Conservation (phyloP, 2,113 vertebrate genomes). For the Cryptoleucopteryx plumbea region DNA sequence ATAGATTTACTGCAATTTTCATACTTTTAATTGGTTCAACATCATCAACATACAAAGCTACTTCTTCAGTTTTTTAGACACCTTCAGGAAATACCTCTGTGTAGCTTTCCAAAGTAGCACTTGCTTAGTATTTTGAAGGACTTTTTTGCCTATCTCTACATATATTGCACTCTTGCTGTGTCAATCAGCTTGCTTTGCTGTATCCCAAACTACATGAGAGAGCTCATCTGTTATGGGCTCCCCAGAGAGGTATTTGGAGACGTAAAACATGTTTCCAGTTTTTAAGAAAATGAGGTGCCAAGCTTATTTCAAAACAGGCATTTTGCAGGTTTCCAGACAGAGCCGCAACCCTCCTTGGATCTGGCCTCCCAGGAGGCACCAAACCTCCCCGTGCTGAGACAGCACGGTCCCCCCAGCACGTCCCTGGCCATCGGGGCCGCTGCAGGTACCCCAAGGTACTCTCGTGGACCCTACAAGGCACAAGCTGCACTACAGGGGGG, state of each 20-base stretch:
- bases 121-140: neutral
- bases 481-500: fast-evolving
- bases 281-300: neutral
- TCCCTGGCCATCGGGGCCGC: fast-evolving
- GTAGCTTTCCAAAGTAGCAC: neutral
- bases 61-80: neutral
- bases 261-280: neutral
- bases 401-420: fast-evolving
- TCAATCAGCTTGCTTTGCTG: neutral
- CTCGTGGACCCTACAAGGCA: neutral
- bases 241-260: neutral
- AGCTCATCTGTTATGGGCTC: neutral
- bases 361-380: neutral
- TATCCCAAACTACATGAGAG: neutral
- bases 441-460: neutral
- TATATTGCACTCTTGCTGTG: no score
- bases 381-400: neutral
- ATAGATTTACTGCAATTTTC: neutral
- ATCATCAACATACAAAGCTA: neutral
- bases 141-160: neutral
- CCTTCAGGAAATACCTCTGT: neutral
- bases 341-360: fast-evolving
- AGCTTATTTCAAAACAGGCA: neutral
- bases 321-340: neutral
- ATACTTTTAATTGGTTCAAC: neutral